Percentiles rank a stretch among this genome's conserved stretches.
These are phyloP conservation scores for Drosophila asahinai DNA, from an alignment of 1,140 invertebrate genomes.

Conservation along the genomic window DNA sequence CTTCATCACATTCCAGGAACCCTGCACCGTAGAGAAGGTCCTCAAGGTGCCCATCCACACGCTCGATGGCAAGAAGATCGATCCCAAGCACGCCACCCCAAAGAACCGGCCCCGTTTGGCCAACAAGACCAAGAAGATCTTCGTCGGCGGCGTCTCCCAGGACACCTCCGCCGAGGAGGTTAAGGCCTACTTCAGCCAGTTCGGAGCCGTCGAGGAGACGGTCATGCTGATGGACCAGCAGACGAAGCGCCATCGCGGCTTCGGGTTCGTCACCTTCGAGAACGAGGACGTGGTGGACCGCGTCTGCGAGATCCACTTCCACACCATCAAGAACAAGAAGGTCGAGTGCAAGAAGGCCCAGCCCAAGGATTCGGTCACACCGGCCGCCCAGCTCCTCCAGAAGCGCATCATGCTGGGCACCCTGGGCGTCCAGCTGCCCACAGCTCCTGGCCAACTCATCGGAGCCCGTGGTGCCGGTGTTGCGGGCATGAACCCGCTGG, in stretches of 20 bases:
- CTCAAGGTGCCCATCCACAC: constrained; percentile 95
- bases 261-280: constrained; percentile 97
- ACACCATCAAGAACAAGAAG: constrained; percentile 97
- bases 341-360: constrained; percentile 97
- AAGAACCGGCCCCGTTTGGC: constrained; percentile 94
- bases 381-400: constrained; percentile 89
- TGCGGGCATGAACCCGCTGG: constrained; percentile 87
- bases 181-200: constrained; percentile 95
- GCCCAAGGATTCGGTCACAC: constrained; percentile 95
- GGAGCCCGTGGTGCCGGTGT: constrained; percentile 86
- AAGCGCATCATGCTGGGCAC: constrained; percentile 90
- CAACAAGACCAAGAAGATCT: constrained; percentile 96
- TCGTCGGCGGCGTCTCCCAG: constrained; percentile 96
- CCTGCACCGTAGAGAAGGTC: constrained; percentile 95
- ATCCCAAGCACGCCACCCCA: constrained; percentile 96
- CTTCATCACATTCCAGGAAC: constrained; percentile 96
- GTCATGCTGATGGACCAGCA: constrained; percentile 98
- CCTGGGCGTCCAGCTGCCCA: constrained; percentile 88
- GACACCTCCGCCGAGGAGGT: constrained; percentile 96
- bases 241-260: constrained; percentile 95
- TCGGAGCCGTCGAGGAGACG: constrained; percentile 96
- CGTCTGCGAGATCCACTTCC: constrained; percentile 96
- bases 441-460: constrained; percentile 83
- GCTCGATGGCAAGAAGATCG: constrained; percentile 97
- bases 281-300: constrained; percentile 95